A percentile compares a stretch with the other conserved stretches of the same genome.
These are phyloP conservation scores for Lomographa bimaculata DNA, from an alignment of 2,888 invertebrate genomes.

Conservation along the genomic window DNA sequence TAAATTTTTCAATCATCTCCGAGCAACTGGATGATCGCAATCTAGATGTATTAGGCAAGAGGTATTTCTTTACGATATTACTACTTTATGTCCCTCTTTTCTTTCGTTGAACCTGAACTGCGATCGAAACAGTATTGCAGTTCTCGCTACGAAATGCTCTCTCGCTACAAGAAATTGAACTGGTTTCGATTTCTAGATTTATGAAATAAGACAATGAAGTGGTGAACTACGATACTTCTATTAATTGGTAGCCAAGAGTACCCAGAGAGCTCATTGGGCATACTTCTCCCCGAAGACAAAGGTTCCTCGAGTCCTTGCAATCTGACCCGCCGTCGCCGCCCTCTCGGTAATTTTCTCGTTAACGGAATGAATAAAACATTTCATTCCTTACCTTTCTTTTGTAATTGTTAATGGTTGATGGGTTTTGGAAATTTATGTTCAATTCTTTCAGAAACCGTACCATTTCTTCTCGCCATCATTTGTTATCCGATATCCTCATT, in stretches of 20 bases:
- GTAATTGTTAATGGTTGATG: conserved; percentile 82
- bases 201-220: conserved; percentile 49
- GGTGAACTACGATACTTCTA: conserved; percentile 58
- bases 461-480: conserved; percentile 57
- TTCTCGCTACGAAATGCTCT: conserved; percentile 2
- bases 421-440: conserved; percentile 77
- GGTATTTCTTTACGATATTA: conserved; percentile 9
- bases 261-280: conserved; percentile 71
- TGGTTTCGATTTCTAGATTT: conserved; percentile 22
- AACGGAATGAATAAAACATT: conserved; percentile 83
- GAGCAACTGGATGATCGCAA: conserved; percentile 30
- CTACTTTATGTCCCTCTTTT: conserved; percentile 1
- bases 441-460: conserved; percentile 58
- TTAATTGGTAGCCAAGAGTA: conserved; percentile 69
- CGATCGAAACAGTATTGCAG: conserved; percentile 1
- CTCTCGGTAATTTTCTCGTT: conserved; percentile 82
- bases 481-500: conserved; percentile 56
- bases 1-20: conserved; percentile 47
- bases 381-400: conserved; percentile 81
- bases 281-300: conserved; percentile 77
- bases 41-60: conserved; percentile 8
- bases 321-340: conserved; percentile 73
- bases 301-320: conserved; percentile 75
- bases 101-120: not conserved
- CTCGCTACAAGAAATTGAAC: conserved; percentile 7